These are phyloP conservation scores for Ochropleura leucogaster DNA, from an alignment of 2,888 invertebrate genomes.

Conservation along the genomic window DNA sequence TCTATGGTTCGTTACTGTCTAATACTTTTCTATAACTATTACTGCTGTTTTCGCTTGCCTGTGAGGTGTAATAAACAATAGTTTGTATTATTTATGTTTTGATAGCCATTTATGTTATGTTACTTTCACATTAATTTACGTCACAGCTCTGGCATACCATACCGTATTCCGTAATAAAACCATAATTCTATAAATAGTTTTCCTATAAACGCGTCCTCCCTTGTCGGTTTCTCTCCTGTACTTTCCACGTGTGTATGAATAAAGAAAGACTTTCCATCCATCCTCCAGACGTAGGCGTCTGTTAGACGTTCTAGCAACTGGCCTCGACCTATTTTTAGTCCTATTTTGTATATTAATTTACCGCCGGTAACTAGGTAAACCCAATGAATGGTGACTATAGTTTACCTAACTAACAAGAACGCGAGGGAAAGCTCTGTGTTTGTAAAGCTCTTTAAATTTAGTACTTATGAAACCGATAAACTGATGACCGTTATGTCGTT, in stretches of 20 bases:
- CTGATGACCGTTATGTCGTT: background rate
- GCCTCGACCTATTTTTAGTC: conserved; percentile 3
- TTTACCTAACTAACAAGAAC: background rate
- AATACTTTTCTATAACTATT: no score
- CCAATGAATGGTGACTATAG: background rate
- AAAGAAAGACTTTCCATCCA: background rate
- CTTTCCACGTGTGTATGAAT: conserved; percentile 1
- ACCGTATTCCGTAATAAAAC: background rate
- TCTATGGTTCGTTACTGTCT: no score
- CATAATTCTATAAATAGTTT: background rate
- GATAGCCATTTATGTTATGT: background rate
- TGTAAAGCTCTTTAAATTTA: background rate
- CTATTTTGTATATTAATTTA: conserved; percentile 15
- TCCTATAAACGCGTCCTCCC: background rate
- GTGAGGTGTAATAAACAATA: background rate
- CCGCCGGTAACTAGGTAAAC: background rate
- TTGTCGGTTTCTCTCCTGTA: background rate
- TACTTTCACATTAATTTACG: background rate
- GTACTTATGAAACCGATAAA: background rate
- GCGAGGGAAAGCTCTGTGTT: background rate
- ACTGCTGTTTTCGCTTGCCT: no score
- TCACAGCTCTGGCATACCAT: background rate
- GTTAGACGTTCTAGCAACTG: background rate
- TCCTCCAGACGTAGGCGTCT: background rate
- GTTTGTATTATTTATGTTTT: background rate